These are phyloP conservation scores for Nomada lathburiana DNA, from an alignment of 2,888 invertebrate species.

Conservation along the genomic window DNA sequence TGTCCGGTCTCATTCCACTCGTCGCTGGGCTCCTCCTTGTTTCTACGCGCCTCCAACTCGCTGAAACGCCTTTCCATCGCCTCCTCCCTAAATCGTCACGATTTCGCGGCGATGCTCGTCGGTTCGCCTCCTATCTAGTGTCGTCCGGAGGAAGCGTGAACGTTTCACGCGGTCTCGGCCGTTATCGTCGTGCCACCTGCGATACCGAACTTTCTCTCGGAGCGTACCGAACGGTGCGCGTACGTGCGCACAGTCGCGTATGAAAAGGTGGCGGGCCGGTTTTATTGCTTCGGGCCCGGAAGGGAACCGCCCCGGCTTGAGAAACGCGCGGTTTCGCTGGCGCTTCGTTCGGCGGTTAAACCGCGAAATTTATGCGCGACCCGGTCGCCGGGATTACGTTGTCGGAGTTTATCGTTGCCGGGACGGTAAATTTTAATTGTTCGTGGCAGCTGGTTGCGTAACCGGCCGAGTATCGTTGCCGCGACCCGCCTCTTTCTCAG, in stretches of 20 bases:
- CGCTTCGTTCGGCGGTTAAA: constrained; percentile 32
- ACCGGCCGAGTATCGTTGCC: constrained; percentile 2
- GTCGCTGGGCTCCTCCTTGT: constrained; percentile 14
- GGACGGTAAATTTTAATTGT: constrained; percentile 58
- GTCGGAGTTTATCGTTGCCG: constrained; percentile 34
- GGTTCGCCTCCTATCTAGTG: background rate
- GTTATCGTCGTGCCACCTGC: constrained; percentile 61
- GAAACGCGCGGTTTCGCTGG: constrained; percentile 42
- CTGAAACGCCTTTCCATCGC: background rate
- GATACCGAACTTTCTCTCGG: constrained; percentile 65
- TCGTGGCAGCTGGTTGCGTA: constrained; percentile 37
- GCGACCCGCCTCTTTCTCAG: constrained; percentile 7
- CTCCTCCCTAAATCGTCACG: background rate
- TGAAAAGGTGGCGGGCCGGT: constrained; percentile 45
- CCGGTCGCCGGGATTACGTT: constrained; percentile 51
- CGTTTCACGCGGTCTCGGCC: constrained; percentile 9
- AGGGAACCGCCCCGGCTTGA: constrained; percentile 60
- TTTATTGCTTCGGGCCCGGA: constrained; percentile 62
- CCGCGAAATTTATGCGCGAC: constrained; percentile 57
- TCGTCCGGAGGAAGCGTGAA: constrained; percentile 8
- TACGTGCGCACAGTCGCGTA: background rate
- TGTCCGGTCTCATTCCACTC: constrained; percentile 59
- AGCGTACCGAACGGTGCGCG: background rate
- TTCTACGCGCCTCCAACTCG: background rate
- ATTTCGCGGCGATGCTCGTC: background rate